Base-by-base conservation (phyloP, 1,140 invertebrate species). In the Heterodera carotae region DNA sequence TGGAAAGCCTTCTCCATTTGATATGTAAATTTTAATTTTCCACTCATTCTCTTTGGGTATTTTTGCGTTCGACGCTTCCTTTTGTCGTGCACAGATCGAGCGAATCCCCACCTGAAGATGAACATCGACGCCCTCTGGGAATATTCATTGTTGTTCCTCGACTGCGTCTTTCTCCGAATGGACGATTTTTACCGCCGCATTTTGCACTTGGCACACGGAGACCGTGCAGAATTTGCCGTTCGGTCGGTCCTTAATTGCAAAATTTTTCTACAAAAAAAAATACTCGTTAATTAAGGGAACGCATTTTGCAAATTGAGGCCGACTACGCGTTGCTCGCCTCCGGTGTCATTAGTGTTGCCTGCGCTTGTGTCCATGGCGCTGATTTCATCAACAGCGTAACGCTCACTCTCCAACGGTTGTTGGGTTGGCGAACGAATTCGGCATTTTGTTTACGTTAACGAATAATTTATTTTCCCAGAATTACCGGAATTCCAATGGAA, bases 1-100 rank as follows among this genome's bases (percentile, higher is more conserved):
- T 79, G 6, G 78, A 79, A 62, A 80, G 34, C 18, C 31, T 79
- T 33, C 76, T 79, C 39, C n/a, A 78, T 7, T 67, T 78, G 43
- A 15, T 80, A n/a, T 33, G 78, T 79, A 31, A 8, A 31, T 74
- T 78, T 78, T 7, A 69, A 43, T 69, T n/a, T n/a, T n/a, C n/a
- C n/a, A n/a, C n/a, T n/a, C n/a, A n/a, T n/a, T n/a, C n/a, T n/a
- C n/a, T n/a, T n/a, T n/a, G n/a, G 39, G 39, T 10, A 25, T 29
- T 36, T 79, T 39, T 79, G 25, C 39, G 10, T 27, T 34, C 15
- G 74, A 25, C 29, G 18, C 12, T 18, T 31, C 0, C 22, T 56
- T 22, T 43, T 12, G 6, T 43, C 25, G 25, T 56, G n/a, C 3
- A 70, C 59, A 74, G 72, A 59, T 64, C 56, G 72, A 3, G 25